Evolutionary conservation across 2,113 vertebrate species (phyloP), one percentile per base, ranked within the genome.

Genomic region (Myrmecobius fasciatus): DNA sequence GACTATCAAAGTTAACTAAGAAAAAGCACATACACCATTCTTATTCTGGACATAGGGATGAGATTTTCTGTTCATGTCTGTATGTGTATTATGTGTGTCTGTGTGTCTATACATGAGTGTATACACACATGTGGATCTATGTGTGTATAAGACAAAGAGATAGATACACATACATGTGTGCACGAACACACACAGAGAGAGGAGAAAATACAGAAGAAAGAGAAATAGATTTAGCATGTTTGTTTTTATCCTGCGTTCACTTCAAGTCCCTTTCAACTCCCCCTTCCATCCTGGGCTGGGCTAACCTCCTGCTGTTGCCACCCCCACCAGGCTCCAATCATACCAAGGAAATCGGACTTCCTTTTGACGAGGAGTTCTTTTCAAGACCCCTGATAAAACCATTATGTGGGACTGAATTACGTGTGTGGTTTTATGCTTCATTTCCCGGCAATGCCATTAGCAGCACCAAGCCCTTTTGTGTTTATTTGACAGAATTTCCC

Each of bases 381-480:
- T 97, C 97, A 96, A 94, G 94, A 91, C 83, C 94, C 95, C 97
- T 49, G 97, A 96, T 97, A 98, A 98, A 98, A 97, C 96, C 54
- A 12, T 94, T 94, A 92, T 89, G 96, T 89, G 94, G 91, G 92
- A 97, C 97, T 92, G 91, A 98, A 95, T 96, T 92, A 96, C 93
- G 95, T 36, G 0, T 90, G 94, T 24, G 95, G 97, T 95, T 98
- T 98, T 53, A 92, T 53, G 97, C 97, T 97, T 96, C 97, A 90
- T 96, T 97, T 97, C 97, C 92, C 96, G 95, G 95, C 97, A 97
- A 98, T 89, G 46, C 95, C 95, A 89, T 98, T 96, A 98, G 95
- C 97, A 91, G 93, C 95, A 96, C 92, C 92, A 94, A 96, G 93
- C 92, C 51, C 93, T 96, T 97, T 97, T 97, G 95, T 97, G 97